A percentile compares a stretch with the other conserved stretches of the same genome.
phyloP scores from a whole-genome alignment of 2,888 invertebrate species.

The Microplitis manilae region DNA sequence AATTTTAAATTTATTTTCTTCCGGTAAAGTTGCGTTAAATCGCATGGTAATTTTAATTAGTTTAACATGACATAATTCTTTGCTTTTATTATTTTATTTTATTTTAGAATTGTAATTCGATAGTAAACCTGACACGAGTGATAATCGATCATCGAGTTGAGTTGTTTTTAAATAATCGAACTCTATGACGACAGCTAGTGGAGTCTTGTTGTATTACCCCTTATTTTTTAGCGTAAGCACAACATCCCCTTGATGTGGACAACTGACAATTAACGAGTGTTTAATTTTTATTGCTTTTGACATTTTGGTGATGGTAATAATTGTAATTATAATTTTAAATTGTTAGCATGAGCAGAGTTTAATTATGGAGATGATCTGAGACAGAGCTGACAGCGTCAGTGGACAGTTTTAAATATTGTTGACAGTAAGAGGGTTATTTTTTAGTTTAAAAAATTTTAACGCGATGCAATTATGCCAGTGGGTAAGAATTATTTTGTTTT shows the following conservation, averaged over 20 bases:
- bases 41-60: background rate
- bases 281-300: too few relatives aligned
- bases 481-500: too few relatives aligned
- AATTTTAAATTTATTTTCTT: background rate
- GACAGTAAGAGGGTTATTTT: too few relatives aligned
- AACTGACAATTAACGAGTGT: background rate
- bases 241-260: background rate
- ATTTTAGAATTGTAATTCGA: background rate
- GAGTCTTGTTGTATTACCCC: background rate
- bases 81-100: background rate
- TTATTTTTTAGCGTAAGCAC: background rate
- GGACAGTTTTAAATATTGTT: too few relatives aligned
- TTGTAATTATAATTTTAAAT: too few relatives aligned
- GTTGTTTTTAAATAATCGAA: background rate
- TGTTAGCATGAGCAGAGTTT: too few relatives aligned
- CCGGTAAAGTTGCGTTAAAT: background rate
- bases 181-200: background rate
- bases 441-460: too few relatives aligned
- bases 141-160: background rate
- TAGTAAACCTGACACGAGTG: background rate
- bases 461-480: too few relatives aligned
- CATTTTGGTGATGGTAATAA: too few relatives aligned
- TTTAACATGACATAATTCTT: background rate
- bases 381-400: too few relatives aligned
- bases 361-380: too few relatives aligned